These are phyloP conservation scores for Drosophila subpulchrella DNA, from an alignment of 1,140 invertebrate genomes.

Conservation along the genomic window DNA sequence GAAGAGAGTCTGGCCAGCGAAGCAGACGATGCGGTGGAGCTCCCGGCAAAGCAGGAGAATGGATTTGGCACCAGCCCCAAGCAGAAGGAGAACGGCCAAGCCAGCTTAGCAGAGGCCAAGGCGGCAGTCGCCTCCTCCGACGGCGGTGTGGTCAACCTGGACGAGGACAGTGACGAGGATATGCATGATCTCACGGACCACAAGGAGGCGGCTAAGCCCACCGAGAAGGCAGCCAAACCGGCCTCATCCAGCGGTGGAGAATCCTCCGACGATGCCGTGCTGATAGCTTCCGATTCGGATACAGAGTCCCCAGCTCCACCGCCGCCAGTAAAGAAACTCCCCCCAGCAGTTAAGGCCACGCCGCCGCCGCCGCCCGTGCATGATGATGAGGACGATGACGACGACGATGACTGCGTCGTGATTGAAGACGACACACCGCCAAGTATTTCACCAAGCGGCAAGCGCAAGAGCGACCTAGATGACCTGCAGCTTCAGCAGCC, in stretches of 20 bases:
- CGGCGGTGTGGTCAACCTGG: constrained; percentile 61
- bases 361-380: constrained; percentile 46
- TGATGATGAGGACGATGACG: constrained; percentile 77
- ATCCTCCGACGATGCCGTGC: constrained; percentile 77
- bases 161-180: constrained; percentile 79
- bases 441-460: constrained; percentile 67
- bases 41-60: constrained; percentile 42
- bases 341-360: constrained; percentile 32
- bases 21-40: constrained; percentile 21
- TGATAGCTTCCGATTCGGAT: constrained; percentile 79
- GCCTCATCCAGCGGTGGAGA: constrained; percentile 45
- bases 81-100: constrained; percentile 68
- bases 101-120: constrained; percentile 44
- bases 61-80: constrained; percentile 52
- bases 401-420: constrained; percentile 87
- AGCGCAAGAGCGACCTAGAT: constrained; percentile 72
- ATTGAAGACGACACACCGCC: constrained; percentile 86
- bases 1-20: constrained; percentile 61
- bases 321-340: constrained; percentile 42
- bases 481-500: constrained; percentile 70
- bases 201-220: constrained; percentile 29
- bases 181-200: constrained; percentile 48
- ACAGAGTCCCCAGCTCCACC: constrained; percentile 51
- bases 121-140: constrained; percentile 17
- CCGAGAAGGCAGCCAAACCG: constrained; percentile 17